Percentiles rank a stretch among this genome's conserved stretches.
These are phyloP conservation scores for Antheraea yamamai DNA, from an alignment of 2,888 invertebrate species.

Conservation along the genomic window DNA sequence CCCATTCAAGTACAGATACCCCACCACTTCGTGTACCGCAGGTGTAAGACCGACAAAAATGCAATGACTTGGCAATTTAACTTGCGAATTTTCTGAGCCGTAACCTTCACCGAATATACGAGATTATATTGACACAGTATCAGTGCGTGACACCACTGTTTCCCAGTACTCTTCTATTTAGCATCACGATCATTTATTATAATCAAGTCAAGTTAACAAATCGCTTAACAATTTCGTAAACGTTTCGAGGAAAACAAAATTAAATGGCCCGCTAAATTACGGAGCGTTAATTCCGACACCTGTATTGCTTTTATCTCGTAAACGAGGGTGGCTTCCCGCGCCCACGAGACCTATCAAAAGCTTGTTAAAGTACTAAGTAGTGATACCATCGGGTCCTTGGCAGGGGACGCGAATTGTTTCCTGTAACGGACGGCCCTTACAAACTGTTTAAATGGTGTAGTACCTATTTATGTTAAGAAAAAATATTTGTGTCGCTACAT, in stretches of 20 bases:
- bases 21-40: too few species aligned
- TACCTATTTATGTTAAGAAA: not conserved
- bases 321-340: slow-evolving; percentile 7
- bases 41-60: too few species aligned
- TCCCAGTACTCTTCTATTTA: too few species aligned
- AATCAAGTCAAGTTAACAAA: slow-evolving; percentile 5
- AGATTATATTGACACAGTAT: too few species aligned
- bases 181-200: not conserved
- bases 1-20: too few species aligned
- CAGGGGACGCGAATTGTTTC: slow-evolving; percentile 1
- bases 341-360: not conserved
- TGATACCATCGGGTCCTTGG: not conserved
- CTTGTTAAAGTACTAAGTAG: not conserved
- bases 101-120: too few species aligned
- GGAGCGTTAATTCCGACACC: slow-evolving; percentile 7
- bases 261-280: not conserved
- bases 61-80: too few species aligned
- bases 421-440: not conserved
- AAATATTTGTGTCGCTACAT: not conserved
- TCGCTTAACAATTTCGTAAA: not conserved
- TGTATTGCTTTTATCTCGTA: slow-evolving; percentile 16
- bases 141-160: too few species aligned
- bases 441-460: not conserved
- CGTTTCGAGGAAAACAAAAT: not conserved
- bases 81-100: too few species aligned